Evolutionary conservation across 1,140 invertebrate genomes (phyloP), one percentile per base, ranked within the genome.

Genomic region (Zophobas morio): DNA sequence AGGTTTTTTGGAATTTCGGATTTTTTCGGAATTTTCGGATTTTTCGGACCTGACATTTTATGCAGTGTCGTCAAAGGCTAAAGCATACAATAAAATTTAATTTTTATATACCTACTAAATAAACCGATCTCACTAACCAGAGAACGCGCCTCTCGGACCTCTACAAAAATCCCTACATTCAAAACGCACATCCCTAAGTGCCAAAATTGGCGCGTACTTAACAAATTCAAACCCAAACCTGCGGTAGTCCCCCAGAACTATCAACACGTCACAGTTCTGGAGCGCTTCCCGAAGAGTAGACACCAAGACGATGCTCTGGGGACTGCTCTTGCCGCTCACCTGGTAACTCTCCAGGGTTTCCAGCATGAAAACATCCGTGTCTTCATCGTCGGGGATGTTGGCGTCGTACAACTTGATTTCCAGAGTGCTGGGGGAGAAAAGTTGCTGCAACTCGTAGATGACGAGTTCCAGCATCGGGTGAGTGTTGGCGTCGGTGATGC

Each of bases 221-320:
- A 8, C 33, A 42, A n/a, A 76, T 36, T 54, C 35, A 20, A 20
- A 20, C 72, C 39, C 77, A 46, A 6, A 78, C 79, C 60, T 76
- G 6, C 20, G 47, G 35, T 72, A 79, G 57, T 81, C 75, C 20
- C 74, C 72, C 1, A 78, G 47, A 47, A 79, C 32, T 71, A 82
- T 74, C 1, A 83, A 33, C n/a, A 82, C 71, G 72, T 80, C 81
- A 8, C 74, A 76, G 42, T 78, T 46, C 2, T 51, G 46, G 1
- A 81, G 53, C 5, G 73, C 73, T 34, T 79, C 76, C 53, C 63
- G 54, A 20, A 70, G 54, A 34, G 33, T 77, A 40, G 46, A 2
- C 6, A 78, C 76, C n/a, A 66, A 0, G 8, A 37, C 46, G 36
- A 70, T 47, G 42, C 75, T 56, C 6, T 57, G 6, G 36, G 70